These are phyloP conservation scores for Morus bassanus DNA, from an alignment of 2,797 vertebrate genomes.

Conservation along the genomic window DNA sequence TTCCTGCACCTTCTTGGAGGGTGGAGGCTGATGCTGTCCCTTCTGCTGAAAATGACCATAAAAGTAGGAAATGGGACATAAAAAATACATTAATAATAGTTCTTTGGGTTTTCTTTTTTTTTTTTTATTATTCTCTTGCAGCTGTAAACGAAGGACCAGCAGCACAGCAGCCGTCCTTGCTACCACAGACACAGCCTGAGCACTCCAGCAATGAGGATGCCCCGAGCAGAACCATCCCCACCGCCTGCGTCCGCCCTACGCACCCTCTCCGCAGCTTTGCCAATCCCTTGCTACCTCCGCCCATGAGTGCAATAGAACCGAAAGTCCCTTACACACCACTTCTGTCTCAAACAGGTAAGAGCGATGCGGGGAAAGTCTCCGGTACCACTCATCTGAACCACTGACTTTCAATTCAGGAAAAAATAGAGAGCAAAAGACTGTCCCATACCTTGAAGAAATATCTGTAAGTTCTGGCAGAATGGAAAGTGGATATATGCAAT, in stretches of 20 bases:
- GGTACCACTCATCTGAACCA: not conserved
- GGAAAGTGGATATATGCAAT: not conserved
- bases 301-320: conserved; percentile 90
- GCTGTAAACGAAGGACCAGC: conserved; percentile 74
- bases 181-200: conserved; percentile 76
- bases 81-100: not conserved
- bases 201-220: conserved; percentile 79
- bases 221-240: conserved; percentile 86
- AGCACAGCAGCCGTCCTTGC: conserved; percentile 77
- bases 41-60: not conserved
- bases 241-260: conserved; percentile 88
- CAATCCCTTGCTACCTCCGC: conserved; percentile 89
- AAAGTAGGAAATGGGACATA: not conserved
- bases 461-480: too few relatives aligned
- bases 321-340: conserved; percentile 88
- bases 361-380: rapidly evolving
- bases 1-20: not conserved
- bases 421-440: not conserved
- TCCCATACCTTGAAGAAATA: not conserved
- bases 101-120: not conserved
- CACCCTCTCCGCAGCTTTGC: conserved; percentile 93
- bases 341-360: conserved; percentile 86
- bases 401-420: rapidly evolving
- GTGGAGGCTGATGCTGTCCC: not conserved
- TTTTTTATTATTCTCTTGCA: not conserved